Percentiles rank a stretch among this genome's conserved stretches.
Conservation (phyloP, 2,888 invertebrate genomes). For the Scaeva pyrastri region DNA sequence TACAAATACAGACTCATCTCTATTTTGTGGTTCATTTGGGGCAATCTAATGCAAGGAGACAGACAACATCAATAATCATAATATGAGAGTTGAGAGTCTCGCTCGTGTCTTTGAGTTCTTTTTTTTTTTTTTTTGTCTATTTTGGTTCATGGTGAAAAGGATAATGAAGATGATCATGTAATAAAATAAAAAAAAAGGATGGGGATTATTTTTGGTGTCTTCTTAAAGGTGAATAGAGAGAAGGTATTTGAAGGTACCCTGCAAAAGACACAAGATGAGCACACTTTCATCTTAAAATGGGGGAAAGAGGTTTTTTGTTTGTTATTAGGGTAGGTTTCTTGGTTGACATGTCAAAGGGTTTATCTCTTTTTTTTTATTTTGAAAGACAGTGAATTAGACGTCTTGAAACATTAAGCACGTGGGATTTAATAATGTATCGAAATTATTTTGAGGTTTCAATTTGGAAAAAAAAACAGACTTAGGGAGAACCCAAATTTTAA, state of each 20-base stretch:
- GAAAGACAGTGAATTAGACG: not conserved
- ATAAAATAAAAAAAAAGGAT: slow-evolving; percentile 58
- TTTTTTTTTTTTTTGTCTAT: not conserved
- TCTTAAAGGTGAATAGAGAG: slow-evolving; percentile 43
- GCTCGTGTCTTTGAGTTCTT: slow-evolving; percentile 60
- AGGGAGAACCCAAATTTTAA: too few species aligned
- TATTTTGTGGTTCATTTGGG: slow-evolving; percentile 65
- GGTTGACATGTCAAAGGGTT: slow-evolving; percentile 18
- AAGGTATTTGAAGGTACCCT: not conserved
- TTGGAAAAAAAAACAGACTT: too few species aligned
- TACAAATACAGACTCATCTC: not conserved
- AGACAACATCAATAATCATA: slow-evolving; percentile 43
- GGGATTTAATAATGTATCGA: not conserved
- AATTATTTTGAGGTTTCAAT: too few species aligned
- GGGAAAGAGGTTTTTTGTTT: not conserved
- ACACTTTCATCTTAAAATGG: slow-evolving; percentile 45
- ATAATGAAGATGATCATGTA: slow-evolving; percentile 68
- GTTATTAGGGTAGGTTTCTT: slow-evolving; percentile 14
- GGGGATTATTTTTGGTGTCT: slow-evolving; percentile 48
- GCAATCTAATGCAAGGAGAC: slow-evolving; percentile 45
- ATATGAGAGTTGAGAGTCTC: slow-evolving; percentile 59
- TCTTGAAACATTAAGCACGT: not conserved
- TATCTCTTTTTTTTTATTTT: too few species aligned
- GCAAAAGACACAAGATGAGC: slow-evolving; percentile 62
- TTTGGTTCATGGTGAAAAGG: slow-evolving; percentile 29